Evolutionary conservation across 2,113 vertebrate genomes (phyloP).

Genomic region (Callocephalon fimbriatum): DNA sequence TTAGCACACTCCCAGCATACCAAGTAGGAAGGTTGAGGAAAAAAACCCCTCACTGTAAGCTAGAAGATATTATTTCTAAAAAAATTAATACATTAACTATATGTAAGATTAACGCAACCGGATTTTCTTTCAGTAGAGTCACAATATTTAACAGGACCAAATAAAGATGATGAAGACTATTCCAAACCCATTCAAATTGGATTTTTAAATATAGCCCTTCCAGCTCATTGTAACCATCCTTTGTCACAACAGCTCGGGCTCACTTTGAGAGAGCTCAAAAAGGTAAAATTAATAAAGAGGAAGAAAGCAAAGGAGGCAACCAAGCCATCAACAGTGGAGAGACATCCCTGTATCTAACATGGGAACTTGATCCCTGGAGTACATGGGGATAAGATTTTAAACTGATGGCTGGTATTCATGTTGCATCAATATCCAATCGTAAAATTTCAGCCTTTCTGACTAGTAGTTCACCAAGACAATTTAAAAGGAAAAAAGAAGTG

Average conservation of each 20-base stretch:
- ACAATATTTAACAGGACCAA: constrained; percentile 65
- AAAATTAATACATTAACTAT: constrained; percentile 3
- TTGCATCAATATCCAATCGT: not conserved
- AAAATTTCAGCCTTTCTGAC: not conserved
- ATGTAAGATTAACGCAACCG: not conserved
- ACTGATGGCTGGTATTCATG: not conserved
- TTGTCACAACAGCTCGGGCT: constrained; percentile 53
- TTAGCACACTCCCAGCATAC: constrained; percentile 28
- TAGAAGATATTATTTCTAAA: not conserved
- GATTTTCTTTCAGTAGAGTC: constrained; percentile 44
- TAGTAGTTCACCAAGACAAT: not conserved
- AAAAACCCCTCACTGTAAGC: not conserved
- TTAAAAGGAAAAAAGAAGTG: not conserved
- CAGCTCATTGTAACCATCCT: constrained; percentile 17
- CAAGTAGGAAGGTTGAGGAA: not conserved
- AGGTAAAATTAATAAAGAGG: constrained; percentile 42
- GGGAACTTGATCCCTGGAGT: constrained; percentile 13
- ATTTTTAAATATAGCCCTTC: constrained; percentile 63
- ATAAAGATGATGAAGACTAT: constrained; percentile 49
- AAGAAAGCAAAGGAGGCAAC: constrained; percentile 31
- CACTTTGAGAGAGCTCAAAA: constrained; percentile 55
- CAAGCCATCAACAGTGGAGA: constrained; percentile 32
- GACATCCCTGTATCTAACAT: not conserved
- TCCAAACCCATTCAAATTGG: constrained; percentile 29
- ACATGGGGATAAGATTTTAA: not conserved